Percentiles rank a stretch among this genome's conserved stretches.
Conservation (phyloP, 2,113 vertebrate species). For the Todiramphus saurophagus region DNA sequence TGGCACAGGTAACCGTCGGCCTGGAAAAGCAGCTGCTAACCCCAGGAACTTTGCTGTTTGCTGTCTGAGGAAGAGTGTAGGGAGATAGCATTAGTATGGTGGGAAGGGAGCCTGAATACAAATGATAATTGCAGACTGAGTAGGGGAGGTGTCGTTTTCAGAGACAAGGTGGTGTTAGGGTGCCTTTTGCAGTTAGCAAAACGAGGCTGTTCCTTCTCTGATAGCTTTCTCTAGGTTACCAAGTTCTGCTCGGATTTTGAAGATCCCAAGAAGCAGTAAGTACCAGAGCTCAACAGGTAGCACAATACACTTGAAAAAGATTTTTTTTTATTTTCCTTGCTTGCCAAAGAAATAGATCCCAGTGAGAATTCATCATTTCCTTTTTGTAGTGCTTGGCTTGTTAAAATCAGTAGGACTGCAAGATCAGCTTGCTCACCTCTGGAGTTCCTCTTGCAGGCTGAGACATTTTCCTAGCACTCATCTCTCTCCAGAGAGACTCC, state of each 20-base stretch:
- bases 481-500: background rate
- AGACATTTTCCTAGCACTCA: background rate
- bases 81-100: background rate
- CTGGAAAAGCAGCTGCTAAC: background rate
- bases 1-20: background rate
- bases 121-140: background rate
- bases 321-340: background rate
- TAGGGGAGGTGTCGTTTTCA: background rate
- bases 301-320: background rate
- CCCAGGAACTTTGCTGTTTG: background rate
- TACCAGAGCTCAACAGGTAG: background rate
- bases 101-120: background rate
- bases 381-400: background rate
- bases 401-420: background rate
- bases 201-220: background rate
- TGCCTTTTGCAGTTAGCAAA: background rate
- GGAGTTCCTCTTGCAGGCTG: background rate
- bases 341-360: background rate
- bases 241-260: background rate
- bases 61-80: background rate
- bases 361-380: background rate
- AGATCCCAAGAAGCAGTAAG: background rate
- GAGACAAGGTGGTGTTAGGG: background rate
- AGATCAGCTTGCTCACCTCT: background rate
- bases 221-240: background rate